Percentiles rank a stretch among this genome's conserved stretches.
Conservation (phyloP, 2,113 vertebrate genomes). For the Corvus moneduloides region DNA sequence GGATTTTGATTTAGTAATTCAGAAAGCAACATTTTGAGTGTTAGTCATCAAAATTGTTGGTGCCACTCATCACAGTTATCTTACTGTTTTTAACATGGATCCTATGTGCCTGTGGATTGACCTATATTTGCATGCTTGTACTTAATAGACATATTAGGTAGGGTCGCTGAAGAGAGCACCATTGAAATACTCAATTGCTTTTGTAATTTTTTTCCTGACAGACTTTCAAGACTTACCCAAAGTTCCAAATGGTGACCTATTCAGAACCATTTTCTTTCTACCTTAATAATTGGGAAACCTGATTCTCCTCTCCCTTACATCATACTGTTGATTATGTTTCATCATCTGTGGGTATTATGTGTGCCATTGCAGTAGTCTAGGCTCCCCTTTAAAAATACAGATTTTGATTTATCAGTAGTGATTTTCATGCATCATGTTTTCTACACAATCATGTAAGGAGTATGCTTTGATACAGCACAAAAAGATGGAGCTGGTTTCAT, state of each 20-base stretch:
- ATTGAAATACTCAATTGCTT: slow-evolving; percentile 66
- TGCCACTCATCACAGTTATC: slow-evolving; percentile 78
- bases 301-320: background rate
- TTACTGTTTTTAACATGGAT: slow-evolving; percentile 78
- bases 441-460: slow-evolving; percentile 34
- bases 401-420: slow-evolving; percentile 32
- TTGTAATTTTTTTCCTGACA: slow-evolving; percentile 57
- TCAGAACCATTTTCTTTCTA: slow-evolving; percentile 67
- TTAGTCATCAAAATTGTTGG: slow-evolving; percentile 73
- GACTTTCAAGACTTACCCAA: slow-evolving; percentile 58
- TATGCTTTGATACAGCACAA: slow-evolving; percentile 62
- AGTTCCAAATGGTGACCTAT: slow-evolving; percentile 71
- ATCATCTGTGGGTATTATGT: slow-evolving; percentile 42
- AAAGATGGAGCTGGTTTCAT: slow-evolving; percentile 61
- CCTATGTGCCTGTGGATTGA: slow-evolving; percentile 82
- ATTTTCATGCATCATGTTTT: slow-evolving; percentile 48
- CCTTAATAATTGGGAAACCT: slow-evolving; percentile 38
- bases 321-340: slow-evolving; percentile 40
- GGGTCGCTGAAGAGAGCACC: slow-evolving; percentile 77
- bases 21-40: slow-evolving; percentile 74
- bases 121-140: slow-evolving; percentile 83
- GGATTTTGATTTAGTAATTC: slow-evolving; percentile 75
- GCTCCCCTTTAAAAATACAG: slow-evolving; percentile 41
- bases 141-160: slow-evolving; percentile 77
- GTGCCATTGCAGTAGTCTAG: slow-evolving; percentile 64